Conservation (phyloP, 2,888 invertebrate species). For the Cephalotes varians region DNA sequence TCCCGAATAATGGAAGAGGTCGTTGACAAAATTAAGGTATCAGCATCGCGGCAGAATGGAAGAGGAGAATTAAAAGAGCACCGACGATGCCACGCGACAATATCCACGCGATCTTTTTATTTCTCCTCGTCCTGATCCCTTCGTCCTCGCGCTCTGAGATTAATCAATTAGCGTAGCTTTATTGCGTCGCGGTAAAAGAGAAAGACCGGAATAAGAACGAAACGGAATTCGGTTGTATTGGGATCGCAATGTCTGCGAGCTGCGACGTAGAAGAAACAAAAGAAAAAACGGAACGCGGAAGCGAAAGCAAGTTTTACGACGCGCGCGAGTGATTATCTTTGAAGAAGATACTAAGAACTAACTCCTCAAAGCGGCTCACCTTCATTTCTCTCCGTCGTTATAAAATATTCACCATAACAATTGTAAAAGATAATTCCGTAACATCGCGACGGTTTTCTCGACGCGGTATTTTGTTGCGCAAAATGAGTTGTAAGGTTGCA, state of each 20-base stretch:
- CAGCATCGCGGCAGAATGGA: slow-evolving; percentile 13
- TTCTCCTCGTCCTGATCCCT: too few species aligned
- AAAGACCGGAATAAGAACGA: slow-evolving; percentile 30
- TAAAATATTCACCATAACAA: slow-evolving; percentile 57
- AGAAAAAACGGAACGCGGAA: slow-evolving; percentile 54
- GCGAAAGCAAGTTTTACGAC: slow-evolving; percentile 45
- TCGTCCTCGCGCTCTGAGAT: background rate
- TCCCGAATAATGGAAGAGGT: slow-evolving; percentile 32
- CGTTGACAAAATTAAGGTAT: slow-evolving; percentile 44
- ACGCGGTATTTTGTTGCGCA: slow-evolving; percentile 17
- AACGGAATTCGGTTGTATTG: background rate
- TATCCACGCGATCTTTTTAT: slow-evolving; percentile 9
- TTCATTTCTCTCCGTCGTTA: slow-evolving; percentile 27
- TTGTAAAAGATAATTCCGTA: slow-evolving; percentile 61
- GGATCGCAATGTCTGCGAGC: background rate
- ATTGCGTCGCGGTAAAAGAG: slow-evolving; percentile 14
- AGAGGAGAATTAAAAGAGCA: slow-evolving; percentile 23
- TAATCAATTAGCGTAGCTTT: slow-evolving; percentile 49
- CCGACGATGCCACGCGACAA: background rate
- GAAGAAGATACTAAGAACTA: slow-evolving; percentile 32
- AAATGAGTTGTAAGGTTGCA: background rate
- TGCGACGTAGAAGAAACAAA: background rate
- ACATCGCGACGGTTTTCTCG: slow-evolving; percentile 38
- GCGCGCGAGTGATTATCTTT: slow-evolving; percentile 41
- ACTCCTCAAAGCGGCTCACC: slow-evolving; percentile 9